Evolutionary conservation across 2,888 invertebrate genomes (phyloP).

Genomic region (Polylopha cassiicola): DNA sequence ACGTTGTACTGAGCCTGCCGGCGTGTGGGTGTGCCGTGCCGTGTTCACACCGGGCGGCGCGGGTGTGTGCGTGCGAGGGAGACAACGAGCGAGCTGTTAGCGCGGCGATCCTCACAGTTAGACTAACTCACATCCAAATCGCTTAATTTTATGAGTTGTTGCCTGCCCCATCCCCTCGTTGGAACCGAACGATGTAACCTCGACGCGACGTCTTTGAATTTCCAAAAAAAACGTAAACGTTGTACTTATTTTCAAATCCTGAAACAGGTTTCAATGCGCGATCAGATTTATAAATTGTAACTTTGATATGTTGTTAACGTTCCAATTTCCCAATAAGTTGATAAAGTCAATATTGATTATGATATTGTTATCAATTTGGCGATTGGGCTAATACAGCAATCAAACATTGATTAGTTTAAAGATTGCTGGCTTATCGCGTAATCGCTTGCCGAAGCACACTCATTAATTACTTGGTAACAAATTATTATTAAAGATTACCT

Average conservation of each 20-base stretch:
- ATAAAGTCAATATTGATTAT: constrained; percentile 19
- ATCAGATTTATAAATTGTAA: not conserved
- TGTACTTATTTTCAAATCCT: too few species aligned
- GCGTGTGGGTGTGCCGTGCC: constrained; percentile 30
- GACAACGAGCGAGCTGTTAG: constrained; percentile 64
- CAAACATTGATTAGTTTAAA: constrained; percentile 11
- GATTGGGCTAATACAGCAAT: constrained; percentile 17
- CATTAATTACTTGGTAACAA: too few species aligned
- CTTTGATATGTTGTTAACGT: constrained; percentile 1
- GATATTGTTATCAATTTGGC: constrained; percentile 9
- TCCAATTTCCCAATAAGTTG: constrained; percentile 8
- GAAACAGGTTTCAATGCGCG: not conserved
- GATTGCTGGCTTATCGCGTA: constrained; percentile 4
- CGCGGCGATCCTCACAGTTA: constrained; percentile 74
- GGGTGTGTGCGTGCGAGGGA: constrained; percentile 51
- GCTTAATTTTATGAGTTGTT: constrained; percentile 79
- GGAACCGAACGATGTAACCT: constrained; percentile 47
- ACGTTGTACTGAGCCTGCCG: constrained; percentile 9
- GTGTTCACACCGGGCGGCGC: constrained; percentile 13
- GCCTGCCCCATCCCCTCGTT: constrained; percentile 76
- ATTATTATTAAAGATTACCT: too few species aligned
- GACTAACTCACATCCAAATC: constrained; percentile 78
- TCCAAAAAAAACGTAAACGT: too few species aligned
- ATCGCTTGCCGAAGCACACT: constrained; percentile 3
- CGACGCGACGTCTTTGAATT: constrained; percentile 34